Evolutionary conservation across 1,140 invertebrate genomes (phyloP), one percentile per base, ranked within the genome.

Genomic region (Bombus superbus): DNA sequence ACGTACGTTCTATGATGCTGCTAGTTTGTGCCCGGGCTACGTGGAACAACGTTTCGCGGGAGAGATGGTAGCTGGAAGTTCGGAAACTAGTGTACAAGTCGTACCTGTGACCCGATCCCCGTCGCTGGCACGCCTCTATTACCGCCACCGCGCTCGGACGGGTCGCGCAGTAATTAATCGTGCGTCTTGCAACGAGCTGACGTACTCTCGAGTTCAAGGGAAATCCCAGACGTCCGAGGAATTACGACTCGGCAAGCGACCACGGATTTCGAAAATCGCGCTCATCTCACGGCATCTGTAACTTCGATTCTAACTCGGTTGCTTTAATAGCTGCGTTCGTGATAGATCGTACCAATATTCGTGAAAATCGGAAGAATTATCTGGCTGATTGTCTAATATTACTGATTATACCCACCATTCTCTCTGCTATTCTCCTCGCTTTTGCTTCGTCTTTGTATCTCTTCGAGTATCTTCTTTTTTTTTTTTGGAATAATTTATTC

Each of bases 101-200:
- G 77, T 77, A 90, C 64, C 86, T 75, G 75, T 83, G 88, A 83
- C 82, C 86, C 81, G 86, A 85, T 66, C 28, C 64, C 32, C 81
- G 22, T 35, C 66, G 53, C 42, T 69, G 35, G 53, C 59, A 73
- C 69, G 71, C 83, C 81, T 83, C 86, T 73, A 72, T 62, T 62
- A 73, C 77, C 84, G 83, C 88, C 85, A 59, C 80, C 72, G 64
- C 75, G 84, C 83, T 88, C 57, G 80, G 83, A 81, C 88, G 69
- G 64, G 80, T 76, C 81, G 81, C 74, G 79, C 82, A 77, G 87
- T 91, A 91, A 90, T 90, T 90, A 90, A 89, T 91, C 84, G 84
- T 82, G 42, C 69, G 87, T 90, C 86, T 90, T 81, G 81, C 90
- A 81, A 53, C 86, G 78, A 82, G 74, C 66, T 86, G 89, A 88